Evolutionary conservation across 2,113 vertebrate genomes (phyloP).

Genomic region (Carlito syrichta): DNA sequence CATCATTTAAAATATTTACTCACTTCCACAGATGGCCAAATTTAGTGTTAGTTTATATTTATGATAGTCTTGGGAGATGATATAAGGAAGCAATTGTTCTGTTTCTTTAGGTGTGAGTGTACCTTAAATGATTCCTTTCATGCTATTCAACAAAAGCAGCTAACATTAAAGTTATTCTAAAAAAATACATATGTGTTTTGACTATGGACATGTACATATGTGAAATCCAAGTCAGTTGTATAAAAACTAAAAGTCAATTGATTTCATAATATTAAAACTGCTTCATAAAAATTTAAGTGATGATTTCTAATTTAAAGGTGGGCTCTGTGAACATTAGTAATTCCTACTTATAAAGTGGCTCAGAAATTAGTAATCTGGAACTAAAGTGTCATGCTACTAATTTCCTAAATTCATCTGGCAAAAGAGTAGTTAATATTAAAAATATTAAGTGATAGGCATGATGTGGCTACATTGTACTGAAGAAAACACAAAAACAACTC

Average conservation of each 20-base stretch:
- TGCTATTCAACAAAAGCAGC: not conserved
- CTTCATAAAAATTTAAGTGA: slow-evolving; percentile 24
- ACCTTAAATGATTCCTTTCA: not conserved
- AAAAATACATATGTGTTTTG: not conserved
- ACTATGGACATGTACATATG: not conserved
- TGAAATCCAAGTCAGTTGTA: not conserved
- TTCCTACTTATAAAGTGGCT: not conserved
- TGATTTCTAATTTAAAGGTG: not conserved
- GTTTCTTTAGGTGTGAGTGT: not conserved
- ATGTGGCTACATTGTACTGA: not conserved
- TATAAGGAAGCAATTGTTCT: not conserved
- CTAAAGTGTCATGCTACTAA: not conserved
- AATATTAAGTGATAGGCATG: not conserved
- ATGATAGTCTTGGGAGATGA: slow-evolving; percentile 32
- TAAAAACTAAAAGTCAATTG: not conserved
- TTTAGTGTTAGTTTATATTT: slow-evolving; percentile 53
- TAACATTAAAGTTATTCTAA: not conserved
- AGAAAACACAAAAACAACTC: fast-evolving
- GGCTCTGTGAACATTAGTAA: not conserved
- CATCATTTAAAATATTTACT: slow-evolving; percentile 60
- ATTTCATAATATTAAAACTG: not conserved
- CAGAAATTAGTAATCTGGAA: not conserved
- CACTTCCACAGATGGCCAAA: slow-evolving; percentile 28
- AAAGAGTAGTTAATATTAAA: slow-evolving; percentile 24
- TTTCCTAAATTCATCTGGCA: not conserved